A percentile compares a stretch with the other conserved stretches of the same genome.
Conservation (phyloP, 2,888 invertebrate species). For the Diabrotica balteata region DNA sequence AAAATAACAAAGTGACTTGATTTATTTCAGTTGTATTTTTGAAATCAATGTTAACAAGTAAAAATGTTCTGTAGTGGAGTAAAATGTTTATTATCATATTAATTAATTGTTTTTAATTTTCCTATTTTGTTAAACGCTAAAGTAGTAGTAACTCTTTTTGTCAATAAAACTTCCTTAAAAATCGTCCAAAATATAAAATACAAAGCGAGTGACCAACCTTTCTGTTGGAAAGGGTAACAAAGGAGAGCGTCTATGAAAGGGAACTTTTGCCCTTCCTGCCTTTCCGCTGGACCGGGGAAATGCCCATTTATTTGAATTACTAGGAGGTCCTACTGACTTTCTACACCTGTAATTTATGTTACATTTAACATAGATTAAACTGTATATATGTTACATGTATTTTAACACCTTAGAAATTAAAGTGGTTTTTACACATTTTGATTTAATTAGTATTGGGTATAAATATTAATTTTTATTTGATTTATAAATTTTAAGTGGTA, state of each 20-base stretch:
- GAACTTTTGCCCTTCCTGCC: constrained; percentile 62
- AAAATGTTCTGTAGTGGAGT: background rate
- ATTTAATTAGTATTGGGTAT: no score
- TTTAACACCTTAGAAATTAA: no score
- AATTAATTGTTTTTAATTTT: background rate
- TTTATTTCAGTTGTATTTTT: no score
- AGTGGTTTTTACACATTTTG: no score
- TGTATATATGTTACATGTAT: no score
- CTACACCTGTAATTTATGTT: constrained; percentile 57
- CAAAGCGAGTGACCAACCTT: constrained; percentile 58
- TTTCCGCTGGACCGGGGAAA: constrained; percentile 61
- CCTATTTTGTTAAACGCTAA: no score
- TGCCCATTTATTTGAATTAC: constrained; percentile 38
- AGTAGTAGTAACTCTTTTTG: no score
- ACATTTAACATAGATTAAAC: no score
- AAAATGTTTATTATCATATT: background rate
- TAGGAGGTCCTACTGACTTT: constrained; percentile 53
- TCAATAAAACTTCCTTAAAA: constrained; percentile 19
- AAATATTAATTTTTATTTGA: no score
- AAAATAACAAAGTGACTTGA: no score
- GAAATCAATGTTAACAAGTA: no score
- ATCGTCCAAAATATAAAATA: constrained; percentile 38
- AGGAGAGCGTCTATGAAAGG: constrained; percentile 69
- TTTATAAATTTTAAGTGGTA: no score
- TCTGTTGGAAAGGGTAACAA: constrained; percentile 49